These are phyloP conservation scores for Acrossocheilus wenchowensis DNA, from an alignment of 2,797 vertebrate genomes.

Conservation along the genomic window DNA sequence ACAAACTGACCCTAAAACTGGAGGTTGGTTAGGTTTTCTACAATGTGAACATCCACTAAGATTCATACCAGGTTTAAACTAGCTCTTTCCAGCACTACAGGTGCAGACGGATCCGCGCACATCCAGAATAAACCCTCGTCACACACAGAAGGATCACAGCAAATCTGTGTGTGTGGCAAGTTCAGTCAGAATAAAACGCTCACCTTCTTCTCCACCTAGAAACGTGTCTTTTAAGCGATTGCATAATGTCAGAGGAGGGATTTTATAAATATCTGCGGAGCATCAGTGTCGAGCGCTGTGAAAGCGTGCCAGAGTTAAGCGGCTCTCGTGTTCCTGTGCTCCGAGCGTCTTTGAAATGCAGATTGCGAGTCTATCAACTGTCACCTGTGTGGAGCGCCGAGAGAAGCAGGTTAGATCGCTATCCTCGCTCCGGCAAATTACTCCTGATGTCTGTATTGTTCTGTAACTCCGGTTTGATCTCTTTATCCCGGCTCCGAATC, in stretches of 20 bases:
- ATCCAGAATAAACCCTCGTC: conserved; percentile 6
- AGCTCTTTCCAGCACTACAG: neutral
- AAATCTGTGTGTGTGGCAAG: conserved; percentile 10
- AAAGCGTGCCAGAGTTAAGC: conserved; percentile 59
- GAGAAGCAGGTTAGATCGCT: conserved; percentile 69
- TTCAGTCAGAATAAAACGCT: conserved; percentile 43
- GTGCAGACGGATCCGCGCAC: neutral
- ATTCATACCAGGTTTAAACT: neutral
- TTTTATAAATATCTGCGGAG: conserved; percentile 44
- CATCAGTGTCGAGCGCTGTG: conserved; percentile 55
- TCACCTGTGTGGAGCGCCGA: conserved; percentile 72
- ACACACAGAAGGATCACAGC: neutral
- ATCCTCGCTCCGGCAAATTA: conserved; percentile 71
- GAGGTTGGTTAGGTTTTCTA: neutral
- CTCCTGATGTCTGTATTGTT: conserved; percentile 78
- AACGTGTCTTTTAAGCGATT: conserved; percentile 51
- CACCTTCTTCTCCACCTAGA: conserved; percentile 53
- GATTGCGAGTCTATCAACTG: conserved; percentile 71
- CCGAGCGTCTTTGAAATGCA: conserved; percentile 76
- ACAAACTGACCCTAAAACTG: neutral
- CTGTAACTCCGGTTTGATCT: conserved; percentile 68
- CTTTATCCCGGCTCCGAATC: conserved; percentile 75
- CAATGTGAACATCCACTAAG: neutral
- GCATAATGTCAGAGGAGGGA: conserved; percentile 51
- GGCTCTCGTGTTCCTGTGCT: conserved; percentile 59